A percentile compares a stretch with the other conserved stretches of the same genome.
Evolutionary conservation across 2,113 vertebrate genomes (phyloP).

Genomic region (Gymnobelideus leadbeateri): DNA sequence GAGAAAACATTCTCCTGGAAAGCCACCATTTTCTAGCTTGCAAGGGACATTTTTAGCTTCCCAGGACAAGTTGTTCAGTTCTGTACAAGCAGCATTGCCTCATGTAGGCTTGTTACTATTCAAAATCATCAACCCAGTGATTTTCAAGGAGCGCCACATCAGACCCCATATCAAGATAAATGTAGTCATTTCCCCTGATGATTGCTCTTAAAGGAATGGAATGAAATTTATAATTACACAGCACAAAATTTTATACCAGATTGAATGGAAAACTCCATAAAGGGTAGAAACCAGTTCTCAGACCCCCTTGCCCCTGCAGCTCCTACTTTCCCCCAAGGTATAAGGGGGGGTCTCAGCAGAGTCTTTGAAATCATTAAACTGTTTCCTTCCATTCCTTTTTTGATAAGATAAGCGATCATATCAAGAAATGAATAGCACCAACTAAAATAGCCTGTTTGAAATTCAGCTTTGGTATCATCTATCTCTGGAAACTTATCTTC

Average conservation of each 20-base stretch:
- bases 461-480: slow-evolving; percentile 27
- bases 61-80: slow-evolving; percentile 35
- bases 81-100: background rate
- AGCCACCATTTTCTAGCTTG: slow-evolving; percentile 5
- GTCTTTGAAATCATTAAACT: background rate
- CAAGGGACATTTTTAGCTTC: slow-evolving; percentile 19
- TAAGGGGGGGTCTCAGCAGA: slow-evolving; percentile 4
- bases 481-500: background rate
- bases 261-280: background rate
- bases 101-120: slow-evolving; percentile 12
- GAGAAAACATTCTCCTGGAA: slow-evolving; percentile 17
- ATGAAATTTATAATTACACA: slow-evolving; percentile 38
- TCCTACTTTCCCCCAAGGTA: slow-evolving; percentile 31
- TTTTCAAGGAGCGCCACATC: slow-evolving; percentile 28
- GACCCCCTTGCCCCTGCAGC: slow-evolving; percentile 23
- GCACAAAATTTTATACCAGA: slow-evolving; percentile 28
- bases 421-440: background rate
- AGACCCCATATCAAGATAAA: slow-evolving; percentile 12
- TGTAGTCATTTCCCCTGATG: slow-evolving; percentile 30
- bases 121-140: slow-evolving; percentile 48
- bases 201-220: slow-evolving; percentile 50
- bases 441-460: slow-evolving; percentile 49
- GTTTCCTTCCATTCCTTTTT: background rate
- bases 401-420: slow-evolving; percentile 15
- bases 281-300: slow-evolving; percentile 10